Percentiles rank a stretch among this genome's conserved stretches.
phyloP scores from a whole-genome alignment of 2,888 invertebrate genomes.

The Pammene aurita region DNA sequence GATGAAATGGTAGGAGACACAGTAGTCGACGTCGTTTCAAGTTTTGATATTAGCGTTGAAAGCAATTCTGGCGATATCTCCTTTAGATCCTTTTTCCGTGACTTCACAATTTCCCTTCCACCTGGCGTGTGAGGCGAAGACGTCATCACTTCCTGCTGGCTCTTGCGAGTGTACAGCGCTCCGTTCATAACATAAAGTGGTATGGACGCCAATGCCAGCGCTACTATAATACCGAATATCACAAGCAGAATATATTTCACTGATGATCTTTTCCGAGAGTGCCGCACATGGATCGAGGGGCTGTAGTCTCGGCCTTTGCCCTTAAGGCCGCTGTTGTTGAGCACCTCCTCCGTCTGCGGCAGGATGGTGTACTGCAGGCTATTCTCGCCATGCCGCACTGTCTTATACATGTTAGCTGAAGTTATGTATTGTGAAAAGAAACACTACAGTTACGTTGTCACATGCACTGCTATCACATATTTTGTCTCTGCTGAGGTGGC shows the following conservation, averaged over 20 bases:
- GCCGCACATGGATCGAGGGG: constrained; percentile 74
- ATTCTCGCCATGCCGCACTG: constrained; percentile 88
- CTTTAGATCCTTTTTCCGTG: constrained; percentile 73
- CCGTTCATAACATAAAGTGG: constrained; percentile 71
- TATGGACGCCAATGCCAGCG: constrained; percentile 65
- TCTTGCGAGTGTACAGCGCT: constrained; percentile 59
- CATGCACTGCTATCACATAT: constrained; percentile 70
- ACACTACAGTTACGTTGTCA: constrained; percentile 63
- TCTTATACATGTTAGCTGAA: constrained; percentile 86
- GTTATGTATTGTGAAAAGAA: constrained; percentile 65
- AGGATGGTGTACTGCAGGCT: constrained; percentile 89
- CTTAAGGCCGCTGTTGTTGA: constrained; percentile 83
- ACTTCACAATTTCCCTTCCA: constrained; percentile 63
- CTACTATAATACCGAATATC: constrained; percentile 65
- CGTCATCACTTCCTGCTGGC: constrained; percentile 56
- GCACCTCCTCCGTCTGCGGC: constrained; percentile 87
- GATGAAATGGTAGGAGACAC: constrained; percentile 52
- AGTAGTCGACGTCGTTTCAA: constrained; percentile 57
- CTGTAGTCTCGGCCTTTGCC: constrained; percentile 81
- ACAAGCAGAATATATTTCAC: constrained; percentile 70
- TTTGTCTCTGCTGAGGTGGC: constrained; percentile 54
- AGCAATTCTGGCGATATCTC: constrained; percentile 58
- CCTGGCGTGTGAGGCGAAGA: constrained; percentile 60
- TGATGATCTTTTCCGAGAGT: constrained; percentile 66
- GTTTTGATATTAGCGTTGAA: constrained; percentile 57